Percentiles rank a stretch among this genome's conserved stretches.
phyloP scores from a whole-genome alignment of 2,113 vertebrate genomes.

The Illadopsis cleaveri region DNA sequence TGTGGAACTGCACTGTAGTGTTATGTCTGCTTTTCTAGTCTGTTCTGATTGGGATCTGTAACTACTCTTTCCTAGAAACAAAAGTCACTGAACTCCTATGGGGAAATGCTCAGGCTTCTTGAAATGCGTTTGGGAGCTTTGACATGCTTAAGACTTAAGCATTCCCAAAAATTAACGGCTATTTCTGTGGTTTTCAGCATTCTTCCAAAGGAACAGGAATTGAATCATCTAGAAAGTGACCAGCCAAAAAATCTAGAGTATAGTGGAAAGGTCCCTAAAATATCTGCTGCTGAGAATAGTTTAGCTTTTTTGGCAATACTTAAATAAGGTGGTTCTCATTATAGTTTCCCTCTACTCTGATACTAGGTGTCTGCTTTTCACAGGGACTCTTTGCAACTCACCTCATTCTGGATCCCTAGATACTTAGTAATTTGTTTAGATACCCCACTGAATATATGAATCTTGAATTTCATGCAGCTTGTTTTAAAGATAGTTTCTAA shows the following conservation, averaged over 20 bases:
- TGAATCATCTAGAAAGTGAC: slow-evolving; percentile 35
- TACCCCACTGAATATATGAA: background rate
- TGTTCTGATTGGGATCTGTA: background rate
- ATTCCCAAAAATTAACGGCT: background rate
- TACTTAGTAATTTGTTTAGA: background rate
- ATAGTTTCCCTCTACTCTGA: background rate
- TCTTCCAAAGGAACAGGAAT: slow-evolving; percentile 2
- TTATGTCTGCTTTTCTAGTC: background rate
- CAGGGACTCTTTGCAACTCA: background rate
- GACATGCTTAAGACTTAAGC: background rate
- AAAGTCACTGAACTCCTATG: background rate
- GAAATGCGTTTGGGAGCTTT: slow-evolving; percentile 2
- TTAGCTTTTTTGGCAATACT: background rate
- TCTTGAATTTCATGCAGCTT: background rate
- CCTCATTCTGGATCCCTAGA: background rate
- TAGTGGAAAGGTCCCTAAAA: slow-evolving; percentile 4
- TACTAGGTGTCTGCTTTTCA: background rate
- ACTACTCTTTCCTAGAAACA: slow-evolving; percentile 4
- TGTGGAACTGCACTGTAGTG: background rate
- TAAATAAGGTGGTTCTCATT: background rate
- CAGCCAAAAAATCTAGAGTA: slow-evolving; percentile 29
- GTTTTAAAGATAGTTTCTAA: background rate
- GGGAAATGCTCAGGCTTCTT: background rate
- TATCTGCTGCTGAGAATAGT: background rate
- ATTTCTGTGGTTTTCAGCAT: slow-evolving; percentile 37